A percentile compares a stretch with the other conserved stretches of the same genome.
phyloP scores from a whole-genome alignment of 2,888 invertebrate genomes.

The Neocrepidodera transversa region DNA sequence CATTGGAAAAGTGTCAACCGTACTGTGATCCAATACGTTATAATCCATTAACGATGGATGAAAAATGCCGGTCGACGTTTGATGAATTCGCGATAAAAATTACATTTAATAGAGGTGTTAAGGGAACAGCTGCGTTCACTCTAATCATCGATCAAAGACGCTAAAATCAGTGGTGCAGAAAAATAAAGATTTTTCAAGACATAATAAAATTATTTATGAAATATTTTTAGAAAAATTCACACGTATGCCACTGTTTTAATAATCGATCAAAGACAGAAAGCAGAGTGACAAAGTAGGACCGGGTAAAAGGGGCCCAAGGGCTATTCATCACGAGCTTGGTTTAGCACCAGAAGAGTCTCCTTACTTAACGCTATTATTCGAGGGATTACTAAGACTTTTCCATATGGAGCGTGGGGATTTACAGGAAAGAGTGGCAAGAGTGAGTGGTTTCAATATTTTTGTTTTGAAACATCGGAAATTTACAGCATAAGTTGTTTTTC shows the following conservation, averaged over 20 bases:
- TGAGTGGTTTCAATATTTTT: neutral
- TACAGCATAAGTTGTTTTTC: too few relatives aligned
- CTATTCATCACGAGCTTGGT: slow-evolving; percentile 55
- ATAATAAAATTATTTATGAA: too few relatives aligned
- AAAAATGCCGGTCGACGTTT: slow-evolving; percentile 41
- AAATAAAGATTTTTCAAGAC: neutral
- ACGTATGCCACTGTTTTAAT: neutral
- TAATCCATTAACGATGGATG: slow-evolving; percentile 38
- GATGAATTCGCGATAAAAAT: slow-evolving; percentile 52
- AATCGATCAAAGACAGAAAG: slow-evolving; percentile 53
- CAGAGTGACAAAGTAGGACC: slow-evolving; percentile 58
- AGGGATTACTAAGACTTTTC: slow-evolving; percentile 43
- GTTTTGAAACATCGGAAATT: neutral
- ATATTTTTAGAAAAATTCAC: neutral
- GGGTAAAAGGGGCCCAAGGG: slow-evolving; percentile 54
- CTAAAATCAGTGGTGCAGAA: slow-evolving; percentile 48
- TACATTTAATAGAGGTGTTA: slow-evolving; percentile 57
- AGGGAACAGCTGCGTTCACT: slow-evolving; percentile 55
- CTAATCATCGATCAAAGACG: slow-evolving; percentile 58
- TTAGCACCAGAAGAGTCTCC: slow-evolving; percentile 40
- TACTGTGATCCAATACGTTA: slow-evolving; percentile 27
- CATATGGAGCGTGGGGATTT: slow-evolving; percentile 24
- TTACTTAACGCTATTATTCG: slow-evolving; percentile 49
- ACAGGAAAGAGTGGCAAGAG: neutral
- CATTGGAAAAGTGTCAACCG: neutral